phyloP scores from a whole-genome alignment of 2,888 invertebrate species.

The Troglohyphantes excavatus region DNA sequence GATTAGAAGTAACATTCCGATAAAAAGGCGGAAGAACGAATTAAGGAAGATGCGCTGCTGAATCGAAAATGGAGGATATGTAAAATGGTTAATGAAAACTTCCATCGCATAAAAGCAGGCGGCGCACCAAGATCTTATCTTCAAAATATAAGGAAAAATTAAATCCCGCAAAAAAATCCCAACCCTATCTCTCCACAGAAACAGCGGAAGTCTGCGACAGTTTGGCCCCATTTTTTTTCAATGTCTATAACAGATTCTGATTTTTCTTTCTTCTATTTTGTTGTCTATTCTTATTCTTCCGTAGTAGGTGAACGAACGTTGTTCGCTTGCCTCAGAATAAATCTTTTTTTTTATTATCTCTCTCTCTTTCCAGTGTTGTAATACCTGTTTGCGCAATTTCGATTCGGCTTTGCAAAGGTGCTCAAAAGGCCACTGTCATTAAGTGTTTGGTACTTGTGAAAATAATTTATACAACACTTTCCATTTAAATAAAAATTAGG shows the following conservation, averaged over 20 bases:
- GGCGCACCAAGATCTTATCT: conserved; percentile 40
- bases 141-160: conserved; percentile 47
- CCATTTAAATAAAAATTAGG: too few relatives aligned
- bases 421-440: neutral
- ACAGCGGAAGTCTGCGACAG: conserved; percentile 64
- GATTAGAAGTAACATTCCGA: neutral
- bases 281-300: conserved; percentile 70
- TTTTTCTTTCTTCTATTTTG: conserved; percentile 51
- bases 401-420: neutral
- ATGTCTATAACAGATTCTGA: conserved; percentile 72
- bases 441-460: too few relatives aligned
- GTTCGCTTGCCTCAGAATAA: neutral
- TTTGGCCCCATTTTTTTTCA: conserved; percentile 72
- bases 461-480: too few relatives aligned
- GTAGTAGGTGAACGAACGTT: conserved; percentile 76
- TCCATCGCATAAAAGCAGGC: conserved; percentile 47
- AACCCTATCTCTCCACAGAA: conserved; percentile 46
- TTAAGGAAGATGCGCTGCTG: neutral
- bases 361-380: conserved; percentile 21
- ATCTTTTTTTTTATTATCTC: neutral
- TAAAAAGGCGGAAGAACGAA: neutral
- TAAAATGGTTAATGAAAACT: conserved; percentile 3
- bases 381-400: neutral
- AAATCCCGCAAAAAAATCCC: conserved; percentile 24
- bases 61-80: neutral